phyloP scores from a whole-genome alignment of 2,888 invertebrate species.

The Gasteruption jaculator region DNA sequence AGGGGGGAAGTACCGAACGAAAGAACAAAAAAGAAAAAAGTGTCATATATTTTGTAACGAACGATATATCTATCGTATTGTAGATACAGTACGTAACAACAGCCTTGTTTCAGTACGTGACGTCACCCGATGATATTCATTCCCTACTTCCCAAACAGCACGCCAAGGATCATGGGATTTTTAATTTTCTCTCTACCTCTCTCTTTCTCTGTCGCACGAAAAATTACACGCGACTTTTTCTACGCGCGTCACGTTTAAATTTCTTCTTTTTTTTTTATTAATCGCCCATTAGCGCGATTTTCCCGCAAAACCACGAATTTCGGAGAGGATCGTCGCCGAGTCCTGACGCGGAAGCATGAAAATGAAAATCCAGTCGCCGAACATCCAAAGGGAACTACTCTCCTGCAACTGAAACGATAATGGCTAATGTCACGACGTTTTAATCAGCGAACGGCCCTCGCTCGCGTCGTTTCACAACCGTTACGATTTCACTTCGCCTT shows the following conservation, averaged over 20 bases:
- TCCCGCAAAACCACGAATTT: too few relatives aligned
- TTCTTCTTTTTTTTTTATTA: too few relatives aligned
- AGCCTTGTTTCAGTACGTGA: slow-evolving; percentile 35
- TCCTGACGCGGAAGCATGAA: slow-evolving; percentile 10
- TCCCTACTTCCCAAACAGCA: slow-evolving; percentile 29
- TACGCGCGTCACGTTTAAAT: too few relatives aligned
- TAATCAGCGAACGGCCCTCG: too few relatives aligned
- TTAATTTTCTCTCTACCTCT: slow-evolving; percentile 11
- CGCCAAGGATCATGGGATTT: slow-evolving; percentile 19
- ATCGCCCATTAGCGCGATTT: too few relatives aligned
- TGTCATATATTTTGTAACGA: neutral
- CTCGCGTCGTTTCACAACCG: too few relatives aligned
- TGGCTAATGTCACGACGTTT: slow-evolving; percentile 30
- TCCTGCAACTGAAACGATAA: slow-evolving; percentile 30
- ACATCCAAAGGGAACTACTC: slow-evolving; percentile 29
- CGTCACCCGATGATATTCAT: slow-evolving; percentile 29
- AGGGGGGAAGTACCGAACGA: neutral
- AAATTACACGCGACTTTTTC: too few relatives aligned
- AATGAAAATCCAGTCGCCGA: slow-evolving; percentile 37
- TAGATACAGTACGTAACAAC: too few relatives aligned
- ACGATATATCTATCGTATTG: too few relatives aligned
- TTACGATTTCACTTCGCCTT: too few relatives aligned
- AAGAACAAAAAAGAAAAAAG: neutral
- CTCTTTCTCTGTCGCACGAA: too few relatives aligned
- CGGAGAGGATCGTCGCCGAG: slow-evolving; percentile 2